Conservation (phyloP, 2,797 vertebrate genomes). For the Melanotaenia maccullochi region DNA sequence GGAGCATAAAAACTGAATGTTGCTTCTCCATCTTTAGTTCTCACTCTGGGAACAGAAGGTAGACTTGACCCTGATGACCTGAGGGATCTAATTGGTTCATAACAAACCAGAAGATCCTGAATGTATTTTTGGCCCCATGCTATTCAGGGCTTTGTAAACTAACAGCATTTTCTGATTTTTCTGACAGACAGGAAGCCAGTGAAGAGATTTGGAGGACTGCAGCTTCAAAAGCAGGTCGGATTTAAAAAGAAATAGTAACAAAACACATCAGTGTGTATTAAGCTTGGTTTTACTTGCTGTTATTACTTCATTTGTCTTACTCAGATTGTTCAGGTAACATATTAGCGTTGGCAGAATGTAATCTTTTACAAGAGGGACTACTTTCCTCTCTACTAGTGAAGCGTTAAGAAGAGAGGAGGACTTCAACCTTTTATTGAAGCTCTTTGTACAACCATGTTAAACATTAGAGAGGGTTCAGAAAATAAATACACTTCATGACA, state of each 20-base stretch:
- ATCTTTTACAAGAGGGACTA: background rate
- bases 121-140: background rate
- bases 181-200: background rate
- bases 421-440: background rate
- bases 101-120: background rate
- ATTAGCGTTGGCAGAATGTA: background rate
- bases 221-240: background rate
- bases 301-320: background rate
- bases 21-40: background rate
- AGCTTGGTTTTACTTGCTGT: background rate
- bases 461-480: background rate
- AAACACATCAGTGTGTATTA: background rate
- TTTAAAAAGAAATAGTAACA: background rate
- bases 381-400: background rate
- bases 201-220: background rate
- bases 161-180: background rate
- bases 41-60: background rate
- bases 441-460: background rate
- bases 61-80: background rate
- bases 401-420: background rate
- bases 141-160: background rate
- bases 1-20: background rate
- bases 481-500: background rate
- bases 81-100: background rate
- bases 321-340: background rate